A percentile compares a stretch with the other conserved stretches of the same genome.
phyloP scores from a whole-genome alignment of 1,140 invertebrate species.

The Scaptomyza pallida region DNA sequence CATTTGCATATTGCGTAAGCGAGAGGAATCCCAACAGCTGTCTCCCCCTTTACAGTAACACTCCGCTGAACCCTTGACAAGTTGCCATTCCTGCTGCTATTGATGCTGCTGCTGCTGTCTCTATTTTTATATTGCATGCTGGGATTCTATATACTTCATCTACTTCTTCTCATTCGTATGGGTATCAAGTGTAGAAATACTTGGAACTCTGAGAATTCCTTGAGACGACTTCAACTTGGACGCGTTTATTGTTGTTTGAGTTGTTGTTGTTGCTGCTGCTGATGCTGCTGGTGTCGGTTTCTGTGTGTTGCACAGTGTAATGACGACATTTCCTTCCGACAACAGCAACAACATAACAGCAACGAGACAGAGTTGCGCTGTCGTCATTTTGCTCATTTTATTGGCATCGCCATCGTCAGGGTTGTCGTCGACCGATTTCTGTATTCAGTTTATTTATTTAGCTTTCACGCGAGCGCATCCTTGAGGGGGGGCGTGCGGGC shows the following conservation, averaged over 20 bases:
- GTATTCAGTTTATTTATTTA: conserved; percentile 74
- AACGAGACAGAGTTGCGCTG: conserved; percentile 29
- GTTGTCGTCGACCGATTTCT: conserved; percentile 55
- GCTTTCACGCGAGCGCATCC: conserved; percentile 19
- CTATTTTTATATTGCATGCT: conserved; percentile 16
- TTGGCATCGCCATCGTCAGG: conserved; percentile 62
- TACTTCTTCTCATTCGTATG: neutral
- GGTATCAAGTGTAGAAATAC: conserved; percentile 65
- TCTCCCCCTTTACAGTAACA: neutral
- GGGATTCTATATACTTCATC: no score
- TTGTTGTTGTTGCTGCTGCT: neutral
- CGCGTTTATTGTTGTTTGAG: neutral
- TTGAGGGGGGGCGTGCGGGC: no score
- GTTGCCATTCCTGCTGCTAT: neutral
- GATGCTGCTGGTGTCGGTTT: conserved; percentile 20
- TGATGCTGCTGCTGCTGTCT: neutral
- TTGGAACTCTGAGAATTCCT: conserved; percentile 34
- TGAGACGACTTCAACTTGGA: conserved; percentile 36
- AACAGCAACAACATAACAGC: conserved; percentile 3
- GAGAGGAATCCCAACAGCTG: conserved; percentile 20
- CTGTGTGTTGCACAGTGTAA: conserved; percentile 56
- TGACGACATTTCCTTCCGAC: conserved; percentile 75
- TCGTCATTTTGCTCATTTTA: conserved; percentile 68
- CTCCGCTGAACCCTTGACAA: neutral
- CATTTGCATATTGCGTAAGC: conserved; percentile 78